Base-by-base conservation (phyloP, 2,113 vertebrate species). In the Entelurus aequoreus region DNA sequence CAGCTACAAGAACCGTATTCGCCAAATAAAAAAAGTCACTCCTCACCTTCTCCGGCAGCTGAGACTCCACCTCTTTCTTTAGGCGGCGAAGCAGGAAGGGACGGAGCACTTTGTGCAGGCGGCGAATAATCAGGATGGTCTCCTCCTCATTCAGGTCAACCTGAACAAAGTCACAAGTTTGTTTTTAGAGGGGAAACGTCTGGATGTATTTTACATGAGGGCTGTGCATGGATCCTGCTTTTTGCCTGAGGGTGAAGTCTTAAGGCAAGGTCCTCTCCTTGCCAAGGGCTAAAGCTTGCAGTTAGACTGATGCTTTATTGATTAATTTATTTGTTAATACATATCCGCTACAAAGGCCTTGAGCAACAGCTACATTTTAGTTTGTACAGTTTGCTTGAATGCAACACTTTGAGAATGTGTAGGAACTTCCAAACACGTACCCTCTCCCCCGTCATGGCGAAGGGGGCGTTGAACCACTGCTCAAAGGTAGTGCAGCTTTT, bases 401-500 rank as follows among this genome's bases (percentile, higher is more conserved):
- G 40, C 40, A 42, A 42, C 40, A 42, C 40, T 3, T 9, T 50
- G 48, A 50, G 14, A 15, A 8, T 50, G 49, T 21, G 49, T 6
- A 4, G 48, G 48, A 10, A 50, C 14, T 50, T 8, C 10, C 7
- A 42, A 14, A 7, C 9, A 35, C 69, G 44, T 89, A 98, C 95
- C 93, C 94, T 91, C 88, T 99, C 96, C 75, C 96, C 95, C 4
- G 96, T 99, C 95, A 99, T 98, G 81, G 96, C 96, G 72, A 99
- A 99, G 0, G 96, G 96, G 10, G 96, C 96, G 0, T 99, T 99
- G 87, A 99, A 99, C 96, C 96, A 99, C 86, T 99, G 96, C 70
- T 99, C 96, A 36, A 99, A 98, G 50, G 95, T 99, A 88, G 92
- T 98, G 88, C 96, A 99, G 85, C 96, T 98, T 89, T 99, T 99